Percentiles rank a stretch among this genome's conserved stretches.
Evolutionary conservation across 2,797 vertebrate genomes (phyloP).

Genomic region (Anguilla obscura): DNA sequence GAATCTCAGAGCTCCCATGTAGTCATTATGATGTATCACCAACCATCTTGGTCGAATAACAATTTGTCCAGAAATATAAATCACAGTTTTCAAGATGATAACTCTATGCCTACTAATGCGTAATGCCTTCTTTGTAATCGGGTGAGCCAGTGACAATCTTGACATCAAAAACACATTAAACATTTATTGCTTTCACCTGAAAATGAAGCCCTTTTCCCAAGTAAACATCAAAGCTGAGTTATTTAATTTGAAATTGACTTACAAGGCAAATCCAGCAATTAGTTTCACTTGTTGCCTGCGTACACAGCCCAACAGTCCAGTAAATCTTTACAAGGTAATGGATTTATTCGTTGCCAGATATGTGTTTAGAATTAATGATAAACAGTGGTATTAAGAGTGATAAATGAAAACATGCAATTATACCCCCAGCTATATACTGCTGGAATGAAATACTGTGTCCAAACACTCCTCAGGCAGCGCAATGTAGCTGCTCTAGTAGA

Average conservation of each 20-base stretch:
- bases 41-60: not conserved
- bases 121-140: not conserved
- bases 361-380: not conserved
- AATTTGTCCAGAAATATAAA: not conserved
- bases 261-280: constrained; percentile 1
- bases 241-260: constrained; percentile 1
- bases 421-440: not conserved
- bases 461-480: not conserved
- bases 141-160: not conserved
- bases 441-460: not conserved
- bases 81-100: not conserved
- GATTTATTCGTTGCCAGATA: not conserved
- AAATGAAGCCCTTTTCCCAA: not conserved
- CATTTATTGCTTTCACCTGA: constrained; percentile 2
- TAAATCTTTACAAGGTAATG: not conserved
- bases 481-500: not conserved
- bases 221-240: not conserved
- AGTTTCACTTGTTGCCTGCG: not conserved
- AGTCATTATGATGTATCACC: not conserved
- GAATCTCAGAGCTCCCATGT: not conserved
- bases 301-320: not conserved
- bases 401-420: not conserved
- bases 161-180: constrained; percentile 7
- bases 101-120: not conserved
- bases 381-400: not conserved